A percentile compares a stretch with the other conserved stretches of the same genome.
phyloP scores from a whole-genome alignment of 2,797 vertebrate species.

The Lacerta bilineata region DNA sequence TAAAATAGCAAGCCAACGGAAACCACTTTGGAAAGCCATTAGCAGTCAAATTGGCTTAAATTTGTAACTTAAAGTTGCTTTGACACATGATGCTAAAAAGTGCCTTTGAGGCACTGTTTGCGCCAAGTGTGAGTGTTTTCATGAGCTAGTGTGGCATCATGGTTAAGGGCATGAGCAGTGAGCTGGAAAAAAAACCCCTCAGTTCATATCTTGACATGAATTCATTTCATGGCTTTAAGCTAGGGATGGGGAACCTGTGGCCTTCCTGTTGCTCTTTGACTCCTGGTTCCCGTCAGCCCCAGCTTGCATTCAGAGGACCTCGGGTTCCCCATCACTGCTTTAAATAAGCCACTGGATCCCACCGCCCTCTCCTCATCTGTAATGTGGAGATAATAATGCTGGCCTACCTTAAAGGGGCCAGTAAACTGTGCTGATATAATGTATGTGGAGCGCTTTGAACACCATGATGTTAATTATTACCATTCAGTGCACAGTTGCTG shows the following conservation, averaged over 20 bases:
- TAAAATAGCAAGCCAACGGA: conserved; percentile 8
- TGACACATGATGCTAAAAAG: background rate
- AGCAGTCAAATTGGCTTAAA: conserved; percentile 8
- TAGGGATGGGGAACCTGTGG: background rate
- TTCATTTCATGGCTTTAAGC: background rate
- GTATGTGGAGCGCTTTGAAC: background rate
- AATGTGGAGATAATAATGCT: background rate
- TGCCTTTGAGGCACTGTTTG: background rate
- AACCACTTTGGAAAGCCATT: background rate
- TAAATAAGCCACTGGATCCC: background rate
- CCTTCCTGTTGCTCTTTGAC: background rate
- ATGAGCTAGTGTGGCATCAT: background rate
- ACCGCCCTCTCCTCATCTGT: background rate
- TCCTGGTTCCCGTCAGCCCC: too few relatives aligned
- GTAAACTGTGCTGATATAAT: background rate
- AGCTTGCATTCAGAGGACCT: too few relatives aligned
- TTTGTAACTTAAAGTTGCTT: background rate
- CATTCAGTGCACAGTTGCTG: background rate
- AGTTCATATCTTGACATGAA: background rate
- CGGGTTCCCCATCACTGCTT: too few relatives aligned
- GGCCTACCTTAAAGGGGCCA: background rate
- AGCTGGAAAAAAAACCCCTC: background rate
- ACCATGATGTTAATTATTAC: background rate
- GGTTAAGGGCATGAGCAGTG: background rate
- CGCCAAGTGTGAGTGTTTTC: background rate